Conservation (phyloP, 2,113 vertebrate species). For the Apus apus region DNA sequence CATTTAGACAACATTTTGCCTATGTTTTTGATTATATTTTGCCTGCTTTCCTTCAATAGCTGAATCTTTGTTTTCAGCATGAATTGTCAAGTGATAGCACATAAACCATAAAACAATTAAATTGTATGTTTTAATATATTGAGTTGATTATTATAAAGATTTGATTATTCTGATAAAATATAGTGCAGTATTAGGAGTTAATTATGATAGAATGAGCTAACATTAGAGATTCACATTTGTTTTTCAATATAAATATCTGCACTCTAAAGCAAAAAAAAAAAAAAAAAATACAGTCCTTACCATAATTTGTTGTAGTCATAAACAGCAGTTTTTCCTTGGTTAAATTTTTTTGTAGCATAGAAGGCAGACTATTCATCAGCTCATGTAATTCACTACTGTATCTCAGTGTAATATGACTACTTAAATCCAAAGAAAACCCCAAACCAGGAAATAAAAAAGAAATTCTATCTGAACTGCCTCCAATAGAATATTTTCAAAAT, state of each 20-base stretch:
- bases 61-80: background rate
- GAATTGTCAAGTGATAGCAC: background rate
- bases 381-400: background rate
- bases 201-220: background rate
- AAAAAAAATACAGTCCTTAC: background rate
- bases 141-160: background rate
- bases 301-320: background rate
- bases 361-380: background rate
- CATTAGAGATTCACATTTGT: background rate
- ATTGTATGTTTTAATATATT: background rate
- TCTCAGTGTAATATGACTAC: background rate
- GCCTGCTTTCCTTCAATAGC: background rate
- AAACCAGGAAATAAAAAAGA: background rate
- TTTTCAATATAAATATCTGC: background rate
- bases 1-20: background rate
- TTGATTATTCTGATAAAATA: background rate
- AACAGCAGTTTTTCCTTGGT: background rate
- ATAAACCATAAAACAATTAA: background rate
- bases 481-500: background rate
- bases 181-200: background rate
- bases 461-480: background rate
- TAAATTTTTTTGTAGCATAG: background rate
- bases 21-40: background rate
- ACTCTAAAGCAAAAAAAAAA: background rate
- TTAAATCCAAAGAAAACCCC: background rate